Percentiles rank a stretch among this genome's conserved stretches.
Conservation (phyloP, 1,140 invertebrate species). For the Trinorchestia longiramus region DNA sequence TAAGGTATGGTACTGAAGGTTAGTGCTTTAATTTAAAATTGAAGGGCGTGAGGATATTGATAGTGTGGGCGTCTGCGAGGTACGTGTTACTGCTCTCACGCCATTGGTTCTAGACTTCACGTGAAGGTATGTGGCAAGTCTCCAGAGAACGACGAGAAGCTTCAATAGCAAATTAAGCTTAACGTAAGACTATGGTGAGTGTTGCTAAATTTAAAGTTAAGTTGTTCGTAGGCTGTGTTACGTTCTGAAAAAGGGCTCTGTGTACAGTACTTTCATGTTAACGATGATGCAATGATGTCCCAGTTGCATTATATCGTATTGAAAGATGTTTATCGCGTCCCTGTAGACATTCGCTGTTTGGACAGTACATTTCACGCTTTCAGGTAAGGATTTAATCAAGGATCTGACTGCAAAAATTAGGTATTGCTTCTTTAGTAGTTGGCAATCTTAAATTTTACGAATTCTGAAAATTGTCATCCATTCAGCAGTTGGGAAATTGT, state of each 20-base stretch:
- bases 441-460: not conserved
- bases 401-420: not conserved
- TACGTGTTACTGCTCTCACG: not conserved
- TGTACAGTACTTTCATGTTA: conserved; percentile 28
- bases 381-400: not conserved
- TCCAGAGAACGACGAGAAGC: conserved; percentile 36
- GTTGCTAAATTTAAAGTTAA: not conserved
- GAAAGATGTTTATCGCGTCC: not conserved
- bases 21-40: conserved; percentile 58
- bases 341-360: not conserved
- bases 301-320: not conserved
- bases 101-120: not conserved
- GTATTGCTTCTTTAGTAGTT: not conserved
- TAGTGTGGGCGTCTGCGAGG: conserved; percentile 30
- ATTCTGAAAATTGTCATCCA: not conserved
- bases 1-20: conserved; percentile 58
- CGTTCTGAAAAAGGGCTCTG: conserved; percentile 36
- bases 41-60: conserved; percentile 47
- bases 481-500: no score
- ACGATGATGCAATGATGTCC: not conserved
- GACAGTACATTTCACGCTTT: not conserved
- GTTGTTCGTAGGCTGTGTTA: not conserved
- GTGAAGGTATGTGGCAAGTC: not conserved
- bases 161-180: conserved; percentile 64
- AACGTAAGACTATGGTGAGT: conserved; percentile 27